Evolutionary conservation across 2,888 invertebrate species (phyloP).

Genomic region (Cephus pygmeus): DNA sequence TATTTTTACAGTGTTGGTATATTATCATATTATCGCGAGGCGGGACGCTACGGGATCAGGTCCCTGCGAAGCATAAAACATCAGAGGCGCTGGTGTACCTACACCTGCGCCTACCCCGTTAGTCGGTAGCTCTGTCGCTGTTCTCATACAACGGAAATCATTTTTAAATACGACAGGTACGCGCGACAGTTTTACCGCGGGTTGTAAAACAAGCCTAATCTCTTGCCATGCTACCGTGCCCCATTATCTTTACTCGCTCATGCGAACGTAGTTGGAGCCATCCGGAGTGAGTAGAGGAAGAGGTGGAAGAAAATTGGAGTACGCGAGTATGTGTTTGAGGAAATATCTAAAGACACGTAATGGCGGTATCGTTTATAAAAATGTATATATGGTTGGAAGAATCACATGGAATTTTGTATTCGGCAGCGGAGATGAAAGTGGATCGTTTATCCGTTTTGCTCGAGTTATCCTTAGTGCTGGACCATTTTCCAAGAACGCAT

Average conservation of each 20-base stretch:
- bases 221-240: slow-evolving; percentile 59
- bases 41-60: neutral
- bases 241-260: slow-evolving; percentile 52
- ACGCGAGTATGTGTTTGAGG: neutral
- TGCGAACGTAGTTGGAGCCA: slow-evolving; percentile 38
- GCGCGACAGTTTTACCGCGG: slow-evolving; percentile 63
- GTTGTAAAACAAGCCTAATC: slow-evolving; percentile 66
- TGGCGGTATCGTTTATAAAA: neutral
- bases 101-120: slow-evolving; percentile 1
- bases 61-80: slow-evolving; percentile 24
- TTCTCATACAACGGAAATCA: neutral
- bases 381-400: neutral
- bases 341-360: neutral
- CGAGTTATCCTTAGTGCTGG: neutral
- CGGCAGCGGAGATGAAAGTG: neutral
- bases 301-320: neutral
- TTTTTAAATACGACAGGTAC: slow-evolving; percentile 50
- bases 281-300: neutral
- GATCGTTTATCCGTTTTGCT: neutral
- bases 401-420: neutral
- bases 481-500: neutral
- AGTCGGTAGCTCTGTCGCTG: neutral
- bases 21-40: slow-evolving; percentile 23
- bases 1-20: slow-evolving; percentile 17
- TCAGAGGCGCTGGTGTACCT: neutral